Percentiles rank a stretch among this genome's conserved stretches.
Evolutionary conservation across 2,888 invertebrate species (phyloP).

Genomic region (Aquatica leii): DNA sequence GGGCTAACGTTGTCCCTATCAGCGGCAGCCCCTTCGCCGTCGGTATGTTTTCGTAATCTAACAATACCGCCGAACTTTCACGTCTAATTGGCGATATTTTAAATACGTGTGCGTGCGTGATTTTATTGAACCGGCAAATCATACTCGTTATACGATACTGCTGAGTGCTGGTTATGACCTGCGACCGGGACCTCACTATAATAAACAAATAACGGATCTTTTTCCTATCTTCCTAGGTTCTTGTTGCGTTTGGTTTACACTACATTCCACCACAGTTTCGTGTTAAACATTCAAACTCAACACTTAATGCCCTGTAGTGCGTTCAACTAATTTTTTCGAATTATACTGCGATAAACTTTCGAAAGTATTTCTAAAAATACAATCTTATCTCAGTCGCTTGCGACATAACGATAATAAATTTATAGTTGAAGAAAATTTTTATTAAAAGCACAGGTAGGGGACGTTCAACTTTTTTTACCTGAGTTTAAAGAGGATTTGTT

Average conservation of each 20-base stretch:
- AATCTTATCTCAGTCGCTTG: not conserved
- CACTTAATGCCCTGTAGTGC: not conserved
- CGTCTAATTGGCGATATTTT: conserved; percentile 17
- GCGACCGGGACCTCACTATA: conserved; percentile 37
- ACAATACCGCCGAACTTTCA: conserved; percentile 12
- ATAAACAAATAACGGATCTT: conserved; percentile 40
- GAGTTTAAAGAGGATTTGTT: not conserved
- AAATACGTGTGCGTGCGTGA: conserved; percentile 18
- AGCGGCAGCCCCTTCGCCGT: conserved; percentile 60
- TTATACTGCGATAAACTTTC: not conserved
- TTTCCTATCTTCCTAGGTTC: conserved; percentile 35
- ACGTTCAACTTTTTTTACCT: conserved; percentile 7
- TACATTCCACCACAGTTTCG: conserved; percentile 30
- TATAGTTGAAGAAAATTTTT: not conserved
- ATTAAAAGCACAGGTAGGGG: not conserved
- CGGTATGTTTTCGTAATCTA: conserved; percentile 55
- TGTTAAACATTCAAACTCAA: not conserved
- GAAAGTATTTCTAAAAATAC: not conserved
- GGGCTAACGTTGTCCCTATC: conserved; percentile 60
- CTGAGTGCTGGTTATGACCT: conserved; percentile 35
- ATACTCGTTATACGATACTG: conserved; percentile 37
- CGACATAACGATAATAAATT: conserved; percentile 5
- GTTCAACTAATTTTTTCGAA: not conserved
- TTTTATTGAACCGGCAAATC: conserved; percentile 37
- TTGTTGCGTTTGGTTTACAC: conserved; percentile 18